Conservation (phyloP, 1,140 invertebrate species). For the Oncopodura yosiiana region DNA sequence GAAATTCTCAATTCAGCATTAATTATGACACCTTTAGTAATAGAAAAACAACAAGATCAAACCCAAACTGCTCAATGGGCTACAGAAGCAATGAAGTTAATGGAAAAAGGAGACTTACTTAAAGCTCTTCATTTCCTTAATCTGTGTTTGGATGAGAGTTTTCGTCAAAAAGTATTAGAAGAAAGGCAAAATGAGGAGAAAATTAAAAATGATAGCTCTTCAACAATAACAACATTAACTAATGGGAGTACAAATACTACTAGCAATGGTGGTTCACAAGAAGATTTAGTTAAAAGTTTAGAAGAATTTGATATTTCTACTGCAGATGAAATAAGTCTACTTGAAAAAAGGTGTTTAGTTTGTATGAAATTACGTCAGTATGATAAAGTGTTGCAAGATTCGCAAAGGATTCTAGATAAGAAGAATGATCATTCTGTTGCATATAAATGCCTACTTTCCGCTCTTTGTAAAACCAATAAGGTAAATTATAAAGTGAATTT, state of each 20-base stretch:
- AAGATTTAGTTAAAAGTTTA: background rate
- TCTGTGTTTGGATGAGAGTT: constrained; percentile 16
- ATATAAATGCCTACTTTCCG: constrained; percentile 27
- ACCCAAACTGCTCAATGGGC: constrained; percentile 13
- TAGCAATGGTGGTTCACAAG: background rate
- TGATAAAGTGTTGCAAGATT: constrained; percentile 24
- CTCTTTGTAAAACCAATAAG: constrained; percentile 30
- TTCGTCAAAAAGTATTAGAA: constrained; percentile 11
- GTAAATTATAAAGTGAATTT: constrained; percentile 15
- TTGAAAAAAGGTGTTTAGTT: constrained; percentile 31
- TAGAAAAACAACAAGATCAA: background rate
- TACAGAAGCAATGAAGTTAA: constrained; percentile 3
- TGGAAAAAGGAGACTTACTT: constrained; percentile 8
- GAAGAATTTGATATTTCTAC: constrained; percentile 3
- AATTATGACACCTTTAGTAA: too few relatives aligned
- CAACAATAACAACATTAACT: background rate
- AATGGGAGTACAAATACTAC: too few relatives aligned
- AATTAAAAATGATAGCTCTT: background rate
- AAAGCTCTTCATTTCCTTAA: constrained; percentile 14
- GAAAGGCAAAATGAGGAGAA: background rate
- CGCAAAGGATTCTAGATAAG: constrained; percentile 19
- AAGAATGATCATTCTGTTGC: constrained; percentile 20
- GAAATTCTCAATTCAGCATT: too few relatives aligned
- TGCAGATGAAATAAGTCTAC: constrained; percentile 22
- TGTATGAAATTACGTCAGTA: constrained; percentile 22